Evolutionary conservation across 2,113 vertebrate genomes (phyloP).

Genomic region (Sylvietta virens): DNA sequence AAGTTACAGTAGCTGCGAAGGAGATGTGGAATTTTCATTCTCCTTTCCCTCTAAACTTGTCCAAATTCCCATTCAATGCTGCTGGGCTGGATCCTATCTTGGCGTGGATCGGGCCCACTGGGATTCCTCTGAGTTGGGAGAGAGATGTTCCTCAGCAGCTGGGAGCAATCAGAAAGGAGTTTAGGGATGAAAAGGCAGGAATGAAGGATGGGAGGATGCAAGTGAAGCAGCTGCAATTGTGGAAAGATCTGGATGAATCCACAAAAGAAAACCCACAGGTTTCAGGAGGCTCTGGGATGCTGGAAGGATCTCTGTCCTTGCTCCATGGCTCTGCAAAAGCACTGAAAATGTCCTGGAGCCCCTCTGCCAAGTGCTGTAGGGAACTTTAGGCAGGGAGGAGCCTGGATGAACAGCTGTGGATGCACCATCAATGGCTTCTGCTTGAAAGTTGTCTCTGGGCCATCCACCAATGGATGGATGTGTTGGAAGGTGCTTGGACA

Average conservation of each 20-base stretch:
- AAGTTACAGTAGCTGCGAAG: background rate
- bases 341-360: background rate
- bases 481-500: background rate
- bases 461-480: background rate
- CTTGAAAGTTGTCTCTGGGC: background rate
- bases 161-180: background rate
- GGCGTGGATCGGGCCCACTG: fast-evolving
- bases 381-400: background rate
- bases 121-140: background rate
- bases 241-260: background rate
- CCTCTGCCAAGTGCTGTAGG: background rate
- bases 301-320: background rate
- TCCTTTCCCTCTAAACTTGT: background rate
- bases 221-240: background rate
- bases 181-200: background rate
- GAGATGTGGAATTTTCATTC: background rate
- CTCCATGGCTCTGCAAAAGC: background rate
- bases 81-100: background rate
- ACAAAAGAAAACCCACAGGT: fast-evolving
- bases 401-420: background rate
- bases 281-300: background rate
- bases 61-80: fast-evolving
- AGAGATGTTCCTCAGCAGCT: background rate
- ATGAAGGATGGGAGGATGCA: background rate
- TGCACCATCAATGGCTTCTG: background rate